Evolutionary conservation across 2,113 vertebrate species (phyloP).

Genomic region (Burhinus oedicnemus): DNA sequence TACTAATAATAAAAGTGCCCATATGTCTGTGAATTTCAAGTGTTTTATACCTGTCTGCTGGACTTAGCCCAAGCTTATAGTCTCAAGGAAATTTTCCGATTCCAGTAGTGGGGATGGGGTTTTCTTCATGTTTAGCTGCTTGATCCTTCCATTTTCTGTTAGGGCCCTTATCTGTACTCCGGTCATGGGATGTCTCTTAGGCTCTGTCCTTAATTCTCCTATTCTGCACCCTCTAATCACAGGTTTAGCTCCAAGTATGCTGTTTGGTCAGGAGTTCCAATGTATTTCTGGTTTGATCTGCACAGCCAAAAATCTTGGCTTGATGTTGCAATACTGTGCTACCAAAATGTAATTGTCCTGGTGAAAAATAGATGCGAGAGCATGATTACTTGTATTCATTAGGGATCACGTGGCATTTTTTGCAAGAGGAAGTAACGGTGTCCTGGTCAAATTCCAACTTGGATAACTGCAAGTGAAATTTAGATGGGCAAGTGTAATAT

Average conservation of each 20-base stretch:
- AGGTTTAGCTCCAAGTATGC: not conserved
- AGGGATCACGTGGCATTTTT: not conserved
- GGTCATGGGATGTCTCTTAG: not conserved
- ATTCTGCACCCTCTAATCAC: not conserved
- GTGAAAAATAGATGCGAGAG: not conserved
- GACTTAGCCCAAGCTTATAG: not conserved
- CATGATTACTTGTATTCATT: not conserved
- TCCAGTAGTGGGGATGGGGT: accelerated
- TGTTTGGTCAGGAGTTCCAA: not conserved
- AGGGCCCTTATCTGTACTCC: not conserved
- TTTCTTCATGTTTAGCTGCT: not conserved
- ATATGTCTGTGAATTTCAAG: not conserved
- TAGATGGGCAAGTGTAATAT: not conserved
- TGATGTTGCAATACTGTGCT: not conserved
- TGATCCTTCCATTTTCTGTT: not conserved
- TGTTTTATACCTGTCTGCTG: not conserved
- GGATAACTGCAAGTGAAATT: not conserved
- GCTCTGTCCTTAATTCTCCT: not conserved
- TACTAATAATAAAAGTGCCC: not conserved
- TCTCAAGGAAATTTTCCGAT: not conserved
- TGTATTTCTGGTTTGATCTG: not conserved
- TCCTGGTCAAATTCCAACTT: constrained; percentile 39
- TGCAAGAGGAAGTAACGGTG: constrained; percentile 11
- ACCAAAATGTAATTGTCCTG: not conserved
- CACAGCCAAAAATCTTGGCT: not conserved